Conservation (phyloP, 2,113 vertebrate species). For the Amia ocellicauda region DNA sequence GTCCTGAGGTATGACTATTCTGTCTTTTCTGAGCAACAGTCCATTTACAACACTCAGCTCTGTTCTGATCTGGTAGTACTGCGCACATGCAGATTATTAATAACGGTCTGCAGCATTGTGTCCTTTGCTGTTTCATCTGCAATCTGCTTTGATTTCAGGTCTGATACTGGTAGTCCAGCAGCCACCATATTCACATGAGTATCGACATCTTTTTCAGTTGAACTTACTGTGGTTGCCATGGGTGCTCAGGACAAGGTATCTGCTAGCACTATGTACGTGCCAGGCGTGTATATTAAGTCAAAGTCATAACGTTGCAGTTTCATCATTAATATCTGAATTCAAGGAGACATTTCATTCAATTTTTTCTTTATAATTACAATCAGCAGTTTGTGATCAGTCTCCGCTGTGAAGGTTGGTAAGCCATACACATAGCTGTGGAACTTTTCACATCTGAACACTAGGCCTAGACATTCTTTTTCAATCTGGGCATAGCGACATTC, state of each 20-base stretch:
- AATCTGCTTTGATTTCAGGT: constrained; percentile 21
- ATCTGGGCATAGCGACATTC: constrained; percentile 2
- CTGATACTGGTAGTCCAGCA: constrained; percentile 15
- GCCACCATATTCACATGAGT: constrained; percentile 9
- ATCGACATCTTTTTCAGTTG: constrained; percentile 1
- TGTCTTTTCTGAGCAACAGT: constrained; percentile 16
- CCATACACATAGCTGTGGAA: constrained; percentile 14
- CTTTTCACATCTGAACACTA: constrained; percentile 11
- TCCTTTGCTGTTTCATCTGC: constrained; percentile 8
- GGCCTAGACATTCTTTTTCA: constrained; percentile 7
- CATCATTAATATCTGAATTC: constrained; percentile 14
- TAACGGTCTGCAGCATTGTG: constrained; percentile 4
- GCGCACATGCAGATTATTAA: constrained; percentile 18
- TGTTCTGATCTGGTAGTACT: constrained; percentile 20
- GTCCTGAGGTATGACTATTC: constrained; percentile 16
- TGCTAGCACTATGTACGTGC: constrained; percentile 17
- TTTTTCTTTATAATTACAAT: constrained; percentile 6
- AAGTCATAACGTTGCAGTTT: constrained; percentile 13
- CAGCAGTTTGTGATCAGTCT: constrained; percentile 14
- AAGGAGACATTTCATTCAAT: constrained; percentile 6
- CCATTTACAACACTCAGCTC: constrained; percentile 20
- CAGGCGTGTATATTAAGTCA: constrained; percentile 20
- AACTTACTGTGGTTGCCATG: not conserved
- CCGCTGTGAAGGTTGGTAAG: not conserved
- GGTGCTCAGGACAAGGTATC: constrained; percentile 7